phyloP scores from a whole-genome alignment of 2,888 invertebrate species.

The Callyntrura guangdongensis region DNA sequence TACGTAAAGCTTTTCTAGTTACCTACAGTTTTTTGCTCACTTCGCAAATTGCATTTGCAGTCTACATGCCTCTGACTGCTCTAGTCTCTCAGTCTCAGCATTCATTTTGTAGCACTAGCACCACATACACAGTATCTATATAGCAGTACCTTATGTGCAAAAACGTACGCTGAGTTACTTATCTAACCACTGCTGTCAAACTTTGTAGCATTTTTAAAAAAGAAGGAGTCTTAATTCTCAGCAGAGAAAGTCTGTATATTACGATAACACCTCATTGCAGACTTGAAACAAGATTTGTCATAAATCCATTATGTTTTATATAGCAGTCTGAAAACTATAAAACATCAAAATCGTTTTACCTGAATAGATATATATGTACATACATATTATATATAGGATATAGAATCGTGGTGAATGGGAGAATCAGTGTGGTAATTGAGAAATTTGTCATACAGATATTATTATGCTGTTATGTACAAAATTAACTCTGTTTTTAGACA shows the following conservation, averaged over 20 bases:
- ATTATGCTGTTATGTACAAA: neutral
- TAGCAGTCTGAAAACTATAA: too few species aligned
- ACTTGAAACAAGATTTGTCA: neutral
- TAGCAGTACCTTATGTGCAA: neutral
- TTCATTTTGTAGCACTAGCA: neutral
- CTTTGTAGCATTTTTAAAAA: neutral
- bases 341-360: too few species aligned
- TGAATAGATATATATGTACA: too few species aligned
- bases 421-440: neutral
- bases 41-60: neutral
- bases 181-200: neutral
- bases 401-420: too few species aligned
- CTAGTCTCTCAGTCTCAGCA: too few species aligned
- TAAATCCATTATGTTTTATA: too few species aligned
- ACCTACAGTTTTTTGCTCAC: neutral
- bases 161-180: neutral
- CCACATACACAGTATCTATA: neutral
- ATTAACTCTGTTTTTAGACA: neutral
- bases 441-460: neutral
- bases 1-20: neutral
- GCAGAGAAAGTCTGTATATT: neutral
- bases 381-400: neutral
- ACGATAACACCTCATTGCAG: neutral
- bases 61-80: too few species aligned
- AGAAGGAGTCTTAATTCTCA: neutral